These are phyloP conservation scores for Poecilus cupreus DNA, from an alignment of 2,888 invertebrate genomes.

Conservation along the genomic window DNA sequence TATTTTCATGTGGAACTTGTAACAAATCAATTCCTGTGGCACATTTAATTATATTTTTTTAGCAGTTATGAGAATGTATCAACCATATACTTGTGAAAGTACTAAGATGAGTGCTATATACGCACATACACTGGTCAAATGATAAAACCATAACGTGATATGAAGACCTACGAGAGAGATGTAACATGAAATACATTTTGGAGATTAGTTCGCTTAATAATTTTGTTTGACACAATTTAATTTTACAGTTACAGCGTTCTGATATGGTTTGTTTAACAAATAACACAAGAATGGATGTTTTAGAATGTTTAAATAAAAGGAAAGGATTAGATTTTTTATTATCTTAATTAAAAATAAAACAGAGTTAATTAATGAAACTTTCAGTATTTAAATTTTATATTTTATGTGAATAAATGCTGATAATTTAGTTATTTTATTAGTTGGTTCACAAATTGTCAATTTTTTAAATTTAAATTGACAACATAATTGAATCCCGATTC, in stretches of 20 bases:
- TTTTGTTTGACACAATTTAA: neutral
- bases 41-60: too few species aligned
- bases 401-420: neutral
- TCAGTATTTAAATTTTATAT: neutral
- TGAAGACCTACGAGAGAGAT: too few species aligned
- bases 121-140: too few species aligned
- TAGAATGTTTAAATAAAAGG: neutral
- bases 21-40: too few species aligned
- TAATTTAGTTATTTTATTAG: neutral
- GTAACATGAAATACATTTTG: too few species aligned
- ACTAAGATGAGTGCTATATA: too few species aligned
- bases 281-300: neutral
- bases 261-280: constrained; percentile 1
- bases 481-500: constrained; percentile 15
- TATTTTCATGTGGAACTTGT: too few species aligned
- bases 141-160: too few species aligned
- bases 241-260: constrained; percentile 5
- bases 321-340: neutral
- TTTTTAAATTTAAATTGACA: constrained; percentile 22
- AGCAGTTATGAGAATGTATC: too few species aligned
- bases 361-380: too few species aligned
- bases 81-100: too few species aligned
- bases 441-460: neutral
- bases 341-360: neutral
- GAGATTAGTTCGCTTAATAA: constrained; percentile 16